phyloP scores from a whole-genome alignment of 2,797 vertebrate genomes.

The Neosilurus mollespiculum region DNA sequence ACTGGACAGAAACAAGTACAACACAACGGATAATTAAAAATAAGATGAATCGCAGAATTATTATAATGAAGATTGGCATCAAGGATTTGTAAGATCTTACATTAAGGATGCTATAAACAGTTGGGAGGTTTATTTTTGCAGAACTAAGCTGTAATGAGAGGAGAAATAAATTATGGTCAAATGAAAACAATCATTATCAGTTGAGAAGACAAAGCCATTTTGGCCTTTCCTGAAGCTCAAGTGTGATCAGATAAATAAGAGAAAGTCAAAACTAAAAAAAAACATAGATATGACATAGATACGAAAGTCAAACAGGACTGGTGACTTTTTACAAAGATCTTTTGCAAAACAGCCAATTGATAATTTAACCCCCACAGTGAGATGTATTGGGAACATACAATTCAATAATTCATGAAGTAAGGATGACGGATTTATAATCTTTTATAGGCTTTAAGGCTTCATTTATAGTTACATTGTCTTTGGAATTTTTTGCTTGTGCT shows the following conservation, averaged over 20 bases:
- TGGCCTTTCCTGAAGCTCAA: conserved; percentile 54
- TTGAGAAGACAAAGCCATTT: conserved; percentile 60
- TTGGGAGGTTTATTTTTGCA: not conserved
- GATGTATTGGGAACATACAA: too few relatives aligned
- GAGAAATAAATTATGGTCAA: not conserved
- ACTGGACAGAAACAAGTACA: not conserved
- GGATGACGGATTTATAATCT: too few relatives aligned
- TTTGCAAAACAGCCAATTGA: not conserved
- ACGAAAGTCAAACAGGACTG: conserved; percentile 54
- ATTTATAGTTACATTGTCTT: not conserved
- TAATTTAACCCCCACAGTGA: conserved; percentile 6
- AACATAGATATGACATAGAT: conserved; percentile 42
- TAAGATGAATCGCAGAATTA: not conserved
- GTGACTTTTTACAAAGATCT: conserved; percentile 60
- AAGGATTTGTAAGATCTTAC: not conserved
- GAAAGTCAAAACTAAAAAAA: conserved; percentile 52
- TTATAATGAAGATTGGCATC: not conserved
- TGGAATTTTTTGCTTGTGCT: not conserved
- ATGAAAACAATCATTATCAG: not conserved
- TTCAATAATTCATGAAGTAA: too few relatives aligned
- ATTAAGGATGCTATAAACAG: not conserved
- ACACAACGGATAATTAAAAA: not conserved
- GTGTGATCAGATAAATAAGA: conserved; percentile 65
- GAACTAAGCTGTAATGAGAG: not conserved
- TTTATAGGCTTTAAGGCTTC: not conserved